phyloP scores from a whole-genome alignment of 2,113 vertebrate genomes.

The Anguilla japonica region DNA sequence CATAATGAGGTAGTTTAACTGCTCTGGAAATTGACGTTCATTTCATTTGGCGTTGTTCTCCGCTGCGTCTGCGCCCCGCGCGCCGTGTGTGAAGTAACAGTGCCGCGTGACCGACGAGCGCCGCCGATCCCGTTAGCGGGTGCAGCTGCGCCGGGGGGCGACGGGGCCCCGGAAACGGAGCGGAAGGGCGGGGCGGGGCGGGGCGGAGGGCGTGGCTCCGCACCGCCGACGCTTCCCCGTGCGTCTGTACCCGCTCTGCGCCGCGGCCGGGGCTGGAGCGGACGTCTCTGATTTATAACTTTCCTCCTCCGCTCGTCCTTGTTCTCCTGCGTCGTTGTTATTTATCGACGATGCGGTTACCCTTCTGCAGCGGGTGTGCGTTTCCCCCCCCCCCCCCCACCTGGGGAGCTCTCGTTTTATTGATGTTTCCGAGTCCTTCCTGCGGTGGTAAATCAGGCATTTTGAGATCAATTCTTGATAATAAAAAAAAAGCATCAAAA shows the following conservation, averaged over 20 bases:
- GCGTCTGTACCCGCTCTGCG: neutral
- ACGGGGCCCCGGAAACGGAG: neutral
- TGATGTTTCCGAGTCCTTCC: neutral
- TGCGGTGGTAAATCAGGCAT: neutral
- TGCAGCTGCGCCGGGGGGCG: too few relatives aligned
- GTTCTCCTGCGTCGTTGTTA: neutral
- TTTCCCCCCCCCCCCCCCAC: neutral
- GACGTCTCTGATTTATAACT: neutral
- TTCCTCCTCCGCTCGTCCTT: neutral
- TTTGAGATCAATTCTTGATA: neutral
- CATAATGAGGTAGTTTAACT: neutral
- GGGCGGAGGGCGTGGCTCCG: neutral
- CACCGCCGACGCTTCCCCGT: neutral
- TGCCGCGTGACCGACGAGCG: neutral
- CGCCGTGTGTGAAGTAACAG: neutral
- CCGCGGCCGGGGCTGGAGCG: neutral
- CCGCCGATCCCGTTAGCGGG: neutral
- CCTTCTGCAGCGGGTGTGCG: neutral
- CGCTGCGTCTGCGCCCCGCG: neutral
- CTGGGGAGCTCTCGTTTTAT: neutral
- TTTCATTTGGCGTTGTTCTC: neutral
- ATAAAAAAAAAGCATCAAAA: neutral
- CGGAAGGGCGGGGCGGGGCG: neutral
- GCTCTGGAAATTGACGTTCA: neutral
- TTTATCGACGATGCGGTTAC: constrained; percentile 1